A percentile compares a stretch with the other conserved stretches of the same genome.
phyloP scores from a whole-genome alignment of 2,888 invertebrate genomes.

The Gasteruption jaculator region DNA sequence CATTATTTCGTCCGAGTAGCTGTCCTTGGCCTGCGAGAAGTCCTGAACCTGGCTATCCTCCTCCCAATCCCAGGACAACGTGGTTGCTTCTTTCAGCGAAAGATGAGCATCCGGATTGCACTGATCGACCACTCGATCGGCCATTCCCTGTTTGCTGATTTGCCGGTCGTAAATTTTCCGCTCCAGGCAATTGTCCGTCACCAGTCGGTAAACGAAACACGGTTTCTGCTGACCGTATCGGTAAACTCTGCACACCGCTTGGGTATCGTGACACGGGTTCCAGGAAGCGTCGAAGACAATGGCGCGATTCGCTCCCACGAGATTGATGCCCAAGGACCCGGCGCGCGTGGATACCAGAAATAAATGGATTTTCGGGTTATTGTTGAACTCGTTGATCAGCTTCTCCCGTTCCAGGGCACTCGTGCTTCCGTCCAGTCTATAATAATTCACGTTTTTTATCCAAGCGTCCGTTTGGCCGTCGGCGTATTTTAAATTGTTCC shows the following conservation, averaged over 20 bases:
- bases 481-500: slow-evolving; percentile 57
- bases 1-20: slow-evolving; percentile 78
- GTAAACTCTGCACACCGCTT: slow-evolving; percentile 90
- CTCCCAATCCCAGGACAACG: slow-evolving; percentile 86
- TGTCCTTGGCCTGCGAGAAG: slow-evolving; percentile 66
- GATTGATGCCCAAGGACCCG: slow-evolving; percentile 94
- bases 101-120: slow-evolving; percentile 94
- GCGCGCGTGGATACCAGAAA: slow-evolving; percentile 96
- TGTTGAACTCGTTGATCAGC: slow-evolving; percentile 93
- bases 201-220: slow-evolving; percentile 93
- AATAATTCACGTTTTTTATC: slow-evolving; percentile 85
- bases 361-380: slow-evolving; percentile 77
- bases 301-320: slow-evolving; percentile 95
- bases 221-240: slow-evolving; percentile 91
- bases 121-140: slow-evolving; percentile 96
- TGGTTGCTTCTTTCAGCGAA: slow-evolving; percentile 84
- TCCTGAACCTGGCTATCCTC: slow-evolving; percentile 77
- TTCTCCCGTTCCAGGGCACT: slow-evolving; percentile 91
- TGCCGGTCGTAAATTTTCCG: slow-evolving; percentile 98
- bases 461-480: slow-evolving; percentile 69
- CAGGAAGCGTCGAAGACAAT: slow-evolving; percentile 97
- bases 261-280: slow-evolving; percentile 99
- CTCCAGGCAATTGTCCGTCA: slow-evolving; percentile 95
- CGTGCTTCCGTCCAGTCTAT: slow-evolving; percentile 92
- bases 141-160: slow-evolving; percentile 97